Percentiles rank a stretch among this genome's conserved stretches.
phyloP scores from a whole-genome alignment of 1,140 invertebrate species.

The Gonioctena quinquepunctata region DNA sequence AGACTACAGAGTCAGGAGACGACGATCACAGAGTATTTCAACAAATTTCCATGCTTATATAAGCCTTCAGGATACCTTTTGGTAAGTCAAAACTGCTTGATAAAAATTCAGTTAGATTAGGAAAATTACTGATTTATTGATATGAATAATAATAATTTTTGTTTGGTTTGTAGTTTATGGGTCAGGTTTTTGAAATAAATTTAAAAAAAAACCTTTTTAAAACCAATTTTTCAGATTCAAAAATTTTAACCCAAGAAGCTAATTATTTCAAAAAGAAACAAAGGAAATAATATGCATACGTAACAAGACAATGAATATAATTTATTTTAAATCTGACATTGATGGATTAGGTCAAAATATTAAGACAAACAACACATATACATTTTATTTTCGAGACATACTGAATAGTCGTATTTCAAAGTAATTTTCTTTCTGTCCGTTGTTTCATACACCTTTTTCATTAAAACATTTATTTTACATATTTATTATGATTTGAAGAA shows the following conservation, averaged over 20 bases:
- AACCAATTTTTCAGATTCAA: not conserved
- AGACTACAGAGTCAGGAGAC: not conserved
- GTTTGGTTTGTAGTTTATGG: not conserved
- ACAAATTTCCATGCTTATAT: not conserved
- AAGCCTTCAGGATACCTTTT: not conserved
- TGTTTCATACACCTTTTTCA: not conserved
- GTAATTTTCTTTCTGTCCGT: not conserved
- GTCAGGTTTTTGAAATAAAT: not conserved
- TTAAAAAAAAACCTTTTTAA: not conserved
- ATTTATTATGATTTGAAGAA: not conserved
- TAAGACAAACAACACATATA: not conserved
- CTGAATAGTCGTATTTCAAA: not conserved
- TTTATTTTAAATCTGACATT: not conserved
- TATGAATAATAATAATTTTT: not conserved
- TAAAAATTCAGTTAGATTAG: not conserved
- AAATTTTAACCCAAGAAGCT: not conserved
- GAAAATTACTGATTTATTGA: not conserved
- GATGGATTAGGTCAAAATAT: not conserved
- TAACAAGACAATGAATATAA: not conserved
- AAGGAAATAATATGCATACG: not conserved
- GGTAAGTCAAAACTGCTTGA: not conserved
- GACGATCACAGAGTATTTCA: not conserved
- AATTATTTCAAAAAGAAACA: not conserved
- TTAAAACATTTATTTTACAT: not conserved
- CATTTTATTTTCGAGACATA: not conserved